Percentiles rank a stretch among this genome's conserved stretches.
phyloP scores from a whole-genome alignment of 1,140 invertebrate genomes.

The Magallana angulata region DNA sequence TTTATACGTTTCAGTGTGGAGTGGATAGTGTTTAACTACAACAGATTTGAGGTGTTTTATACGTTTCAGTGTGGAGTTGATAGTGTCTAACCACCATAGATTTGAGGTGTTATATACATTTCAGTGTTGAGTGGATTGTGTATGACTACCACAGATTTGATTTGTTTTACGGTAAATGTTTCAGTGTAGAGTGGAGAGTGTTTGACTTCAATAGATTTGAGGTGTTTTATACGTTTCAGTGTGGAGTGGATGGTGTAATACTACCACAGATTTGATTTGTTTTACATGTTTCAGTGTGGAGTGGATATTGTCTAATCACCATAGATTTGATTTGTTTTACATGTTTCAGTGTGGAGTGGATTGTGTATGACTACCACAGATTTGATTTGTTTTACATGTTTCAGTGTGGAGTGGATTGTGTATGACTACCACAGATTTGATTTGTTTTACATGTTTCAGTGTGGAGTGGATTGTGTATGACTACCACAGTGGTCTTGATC shows the following conservation, averaged over 20 bases:
- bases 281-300: too few species aligned
- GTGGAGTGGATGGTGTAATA: too few species aligned
- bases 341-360: slow-evolving; percentile 49
- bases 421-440: slow-evolving; percentile 15
- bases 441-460: slow-evolving; percentile 41
- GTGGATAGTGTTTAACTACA: slow-evolving; percentile 44
- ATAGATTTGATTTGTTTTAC: too few species aligned
- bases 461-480: slow-evolving; percentile 14
- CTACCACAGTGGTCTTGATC: slow-evolving; percentile 61
- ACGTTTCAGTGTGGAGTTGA: too few species aligned
- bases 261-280: too few species aligned
- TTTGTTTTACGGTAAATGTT: neutral
- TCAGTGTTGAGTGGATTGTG: too few species aligned
- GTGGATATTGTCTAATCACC: too few species aligned
- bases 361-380: slow-evolving; percentile 32
- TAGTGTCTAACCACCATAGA: slow-evolving; percentile 53
- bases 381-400: slow-evolving; percentile 39
- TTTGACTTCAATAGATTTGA: too few species aligned
- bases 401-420: slow-evolving; percentile 56
- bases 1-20: slow-evolving; percentile 57
- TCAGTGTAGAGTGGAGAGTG: too few species aligned
- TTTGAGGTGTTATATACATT: too few species aligned
- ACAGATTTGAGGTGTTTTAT: too few species aligned
- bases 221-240: neutral
- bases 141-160: too few species aligned